phyloP scores from a whole-genome alignment of 1,140 invertebrate species.

The Drosophila repleta region DNA sequence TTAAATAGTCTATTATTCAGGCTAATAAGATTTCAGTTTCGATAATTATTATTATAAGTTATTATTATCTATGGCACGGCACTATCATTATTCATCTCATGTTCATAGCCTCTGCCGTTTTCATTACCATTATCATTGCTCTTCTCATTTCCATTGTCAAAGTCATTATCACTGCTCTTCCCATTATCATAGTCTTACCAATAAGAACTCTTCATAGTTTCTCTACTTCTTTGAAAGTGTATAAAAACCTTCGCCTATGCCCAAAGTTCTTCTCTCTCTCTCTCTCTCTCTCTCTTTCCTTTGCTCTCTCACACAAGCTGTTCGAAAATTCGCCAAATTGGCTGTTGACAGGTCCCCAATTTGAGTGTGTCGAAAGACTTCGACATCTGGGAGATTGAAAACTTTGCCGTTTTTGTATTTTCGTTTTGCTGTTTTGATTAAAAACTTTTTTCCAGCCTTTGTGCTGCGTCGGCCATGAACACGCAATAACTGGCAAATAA shows the following conservation, averaged over 20 bases:
- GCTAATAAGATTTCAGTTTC: too few relatives aligned
- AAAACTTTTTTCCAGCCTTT: slow-evolving; percentile 53
- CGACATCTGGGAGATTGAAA: slow-evolving; percentile 76
- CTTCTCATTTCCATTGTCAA: background rate
- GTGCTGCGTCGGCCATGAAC: slow-evolving; percentile 22
- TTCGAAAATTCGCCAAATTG: slow-evolving; percentile 63
- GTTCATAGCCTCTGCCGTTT: background rate
- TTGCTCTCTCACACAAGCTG: slow-evolving; percentile 32
- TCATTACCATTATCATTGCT: background rate
- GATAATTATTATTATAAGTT: too few relatives aligned
- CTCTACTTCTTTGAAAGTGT: slow-evolving; percentile 1
- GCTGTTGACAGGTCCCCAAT: slow-evolving; percentile 69
- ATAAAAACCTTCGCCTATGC: slow-evolving; percentile 1
- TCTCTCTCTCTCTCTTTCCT: background rate
- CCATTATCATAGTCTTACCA: background rate
- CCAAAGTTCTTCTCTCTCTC: background rate
- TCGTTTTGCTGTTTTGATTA: slow-evolving; percentile 74
- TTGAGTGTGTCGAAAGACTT: slow-evolving; percentile 73
- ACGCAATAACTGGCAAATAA: slow-evolving; percentile 36
- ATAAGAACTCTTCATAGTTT: background rate
- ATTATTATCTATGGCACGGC: too few relatives aligned
- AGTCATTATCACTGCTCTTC: background rate
- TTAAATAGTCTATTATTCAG: too few relatives aligned
- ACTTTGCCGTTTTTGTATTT: slow-evolving; percentile 71
- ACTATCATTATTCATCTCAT: background rate